phyloP scores from a whole-genome alignment of 2,888 invertebrate genomes.

The Caenorhabditis sp. region DNA sequence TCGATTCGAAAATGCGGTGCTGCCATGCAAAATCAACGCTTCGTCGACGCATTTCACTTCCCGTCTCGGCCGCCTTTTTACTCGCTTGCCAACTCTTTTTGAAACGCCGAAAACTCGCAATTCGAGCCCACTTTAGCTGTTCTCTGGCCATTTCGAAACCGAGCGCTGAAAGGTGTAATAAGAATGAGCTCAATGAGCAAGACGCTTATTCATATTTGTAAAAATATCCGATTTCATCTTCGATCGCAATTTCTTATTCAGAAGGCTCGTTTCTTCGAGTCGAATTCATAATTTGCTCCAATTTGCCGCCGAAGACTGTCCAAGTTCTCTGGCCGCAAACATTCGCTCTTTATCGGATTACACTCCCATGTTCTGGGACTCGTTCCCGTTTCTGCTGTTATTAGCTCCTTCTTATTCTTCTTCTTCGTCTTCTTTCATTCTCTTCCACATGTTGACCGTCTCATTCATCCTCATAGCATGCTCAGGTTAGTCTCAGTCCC shows the following conservation, averaged over 20 bases:
- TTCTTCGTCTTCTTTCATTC: constrained; percentile 10
- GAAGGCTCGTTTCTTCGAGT: too few species aligned
- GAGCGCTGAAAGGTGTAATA: too few species aligned
- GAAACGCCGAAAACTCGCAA: neutral
- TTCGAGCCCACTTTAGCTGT: too few species aligned
- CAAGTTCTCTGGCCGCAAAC: constrained; percentile 12
- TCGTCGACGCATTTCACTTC: constrained; percentile 6
- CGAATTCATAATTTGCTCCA: too few species aligned
- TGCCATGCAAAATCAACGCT: constrained; percentile 21
- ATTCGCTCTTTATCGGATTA: constrained; percentile 9
- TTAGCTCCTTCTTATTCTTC: constrained; percentile 3
- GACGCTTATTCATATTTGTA: too few species aligned
- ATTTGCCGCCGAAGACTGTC: too few species aligned
- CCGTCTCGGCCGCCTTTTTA: neutral
- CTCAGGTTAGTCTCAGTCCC: constrained; percentile 6
- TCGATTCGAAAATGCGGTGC: constrained; percentile 31
- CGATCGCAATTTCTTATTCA: too few species aligned
- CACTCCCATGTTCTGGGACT: neutral
- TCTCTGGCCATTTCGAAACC: too few species aligned
- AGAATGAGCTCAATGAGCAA: too few species aligned
- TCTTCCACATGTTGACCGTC: constrained; percentile 9
- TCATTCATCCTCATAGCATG: neutral
- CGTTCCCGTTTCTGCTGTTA: neutral
- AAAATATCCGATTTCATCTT: too few species aligned
- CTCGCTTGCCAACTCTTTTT: constrained; percentile 8